Conservation (phyloP, 2,888 invertebrate species). For the Anagyrus pseudococci region DNA sequence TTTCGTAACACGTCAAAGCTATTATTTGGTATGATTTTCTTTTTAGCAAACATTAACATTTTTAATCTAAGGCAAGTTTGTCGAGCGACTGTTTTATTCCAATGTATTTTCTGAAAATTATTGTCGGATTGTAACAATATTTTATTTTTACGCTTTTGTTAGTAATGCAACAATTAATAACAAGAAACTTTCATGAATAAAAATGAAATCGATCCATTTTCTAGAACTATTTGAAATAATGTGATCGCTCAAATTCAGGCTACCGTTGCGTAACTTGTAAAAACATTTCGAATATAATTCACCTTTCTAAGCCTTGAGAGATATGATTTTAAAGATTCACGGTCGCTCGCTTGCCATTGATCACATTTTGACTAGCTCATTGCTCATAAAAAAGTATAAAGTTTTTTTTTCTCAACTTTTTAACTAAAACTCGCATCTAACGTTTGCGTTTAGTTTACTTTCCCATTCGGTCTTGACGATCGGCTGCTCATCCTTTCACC, state of each 20-base stretch:
- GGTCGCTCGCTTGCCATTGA: conserved; percentile 25
- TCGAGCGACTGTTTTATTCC: conserved; percentile 2
- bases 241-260: too few relatives aligned
- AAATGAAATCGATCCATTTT: too few relatives aligned
- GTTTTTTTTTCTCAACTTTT: too few relatives aligned
- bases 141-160: background rate
- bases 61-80: background rate
- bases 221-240: too few relatives aligned
- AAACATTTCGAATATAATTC: too few relatives aligned
- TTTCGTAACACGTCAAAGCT: too few relatives aligned
- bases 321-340: too few relatives aligned
- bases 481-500: conserved; percentile 22
- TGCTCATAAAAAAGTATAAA: too few relatives aligned
- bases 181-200: too few relatives aligned
- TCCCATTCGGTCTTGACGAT: conserved; percentile 22
- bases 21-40: conserved; percentile 31
- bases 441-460: conserved; percentile 5
- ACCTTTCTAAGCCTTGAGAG: too few relatives aligned
- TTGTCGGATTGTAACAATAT: background rate
- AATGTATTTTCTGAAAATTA: conserved; percentile 35
- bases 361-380: conserved; percentile 1
- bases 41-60: conserved; percentile 31
- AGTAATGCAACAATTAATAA: background rate
- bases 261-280: background rate
- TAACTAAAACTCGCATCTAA: conserved; percentile 10